Evolutionary conservation across 2,797 vertebrate genomes (phyloP).

Genomic region (Danio jaintianensis): DNA sequence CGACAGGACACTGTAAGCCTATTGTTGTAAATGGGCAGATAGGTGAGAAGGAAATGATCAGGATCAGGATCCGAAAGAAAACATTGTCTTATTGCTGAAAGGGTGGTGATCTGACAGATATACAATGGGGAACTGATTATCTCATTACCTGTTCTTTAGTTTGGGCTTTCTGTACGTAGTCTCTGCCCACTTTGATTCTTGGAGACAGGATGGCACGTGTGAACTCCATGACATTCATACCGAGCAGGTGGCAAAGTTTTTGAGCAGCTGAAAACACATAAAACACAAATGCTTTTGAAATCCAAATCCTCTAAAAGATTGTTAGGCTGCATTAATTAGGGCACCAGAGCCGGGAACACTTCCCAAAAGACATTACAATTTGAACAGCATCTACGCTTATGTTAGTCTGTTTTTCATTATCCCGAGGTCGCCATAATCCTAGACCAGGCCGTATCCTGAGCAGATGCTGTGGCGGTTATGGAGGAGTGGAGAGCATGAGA

Average conservation of each 20-base stretch:
- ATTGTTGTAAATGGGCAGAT: conserved; percentile 7
- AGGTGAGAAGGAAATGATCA: conserved; percentile 17
- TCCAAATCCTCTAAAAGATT: no score
- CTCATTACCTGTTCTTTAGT: conserved; percentile 93
- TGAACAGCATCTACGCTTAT: no score
- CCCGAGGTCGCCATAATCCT: no score
- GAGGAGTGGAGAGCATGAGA: no score
- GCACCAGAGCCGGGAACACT: no score
- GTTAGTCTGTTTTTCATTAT: no score
- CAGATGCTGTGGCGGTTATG: no score
- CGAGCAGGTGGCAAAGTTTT: conserved; percentile 96
- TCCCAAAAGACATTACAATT: no score
- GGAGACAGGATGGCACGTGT: conserved; percentile 94
- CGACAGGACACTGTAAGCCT: neutral
- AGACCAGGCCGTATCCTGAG: no score
- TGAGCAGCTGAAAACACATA: conserved; percentile 85
- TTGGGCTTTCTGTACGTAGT: conserved; percentile 98
- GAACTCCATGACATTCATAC: conserved; percentile 97
- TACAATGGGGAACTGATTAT: neutral
- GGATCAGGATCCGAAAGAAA: neutral
- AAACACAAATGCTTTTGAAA: neutral
- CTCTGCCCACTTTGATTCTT: conserved; percentile 97
- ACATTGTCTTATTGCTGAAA: neutral
- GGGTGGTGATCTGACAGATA: neutral
- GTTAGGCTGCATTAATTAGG: no score